Percentiles rank a stretch among this genome's conserved stretches.
Evolutionary conservation across 37 sponge, comb jelly and placozoan genomes (phyloP).

Genomic region (Hormiphora californensis): DNA sequence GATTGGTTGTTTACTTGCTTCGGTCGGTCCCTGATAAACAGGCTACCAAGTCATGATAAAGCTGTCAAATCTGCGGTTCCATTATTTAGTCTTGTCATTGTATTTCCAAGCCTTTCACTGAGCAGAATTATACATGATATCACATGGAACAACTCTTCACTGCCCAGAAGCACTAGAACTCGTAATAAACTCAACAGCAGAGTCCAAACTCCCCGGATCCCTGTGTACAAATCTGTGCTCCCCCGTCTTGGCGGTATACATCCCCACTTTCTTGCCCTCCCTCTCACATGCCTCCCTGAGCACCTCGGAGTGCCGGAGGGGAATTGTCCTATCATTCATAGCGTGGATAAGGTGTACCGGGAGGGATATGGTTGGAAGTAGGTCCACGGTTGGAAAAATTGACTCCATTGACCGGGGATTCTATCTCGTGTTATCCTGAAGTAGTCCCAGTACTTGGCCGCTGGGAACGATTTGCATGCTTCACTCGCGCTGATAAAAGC

Average conservation of each 20-base stretch:
- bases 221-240: conserved; percentile 23
- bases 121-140: too few relatives aligned
- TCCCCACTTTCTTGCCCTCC: conserved; percentile 33
- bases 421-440: conserved; percentile 27
- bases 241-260: neutral
- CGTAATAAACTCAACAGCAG: too few relatives aligned
- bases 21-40: too few relatives aligned
- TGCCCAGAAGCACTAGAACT: too few relatives aligned
- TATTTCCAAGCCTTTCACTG: too few relatives aligned
- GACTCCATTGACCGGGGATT: neutral
- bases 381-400: conserved; percentile 22
- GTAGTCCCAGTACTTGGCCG: conserved; percentile 41
- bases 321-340: neutral
- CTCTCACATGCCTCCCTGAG: neutral
- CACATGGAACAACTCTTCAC: too few relatives aligned
- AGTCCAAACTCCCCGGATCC: too few relatives aligned
- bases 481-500: conserved; percentile 47
- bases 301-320: conserved; percentile 21
- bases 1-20: too few relatives aligned
- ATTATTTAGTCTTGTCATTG: too few relatives aligned
- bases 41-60: too few relatives aligned
- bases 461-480: conserved; percentile 32
- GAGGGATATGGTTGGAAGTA: neutral
- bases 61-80: too few relatives aligned
- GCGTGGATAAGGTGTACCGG: conserved; percentile 38